These are phyloP conservation scores for Agriopis aurantiaria DNA, from an alignment of 2,888 invertebrate genomes.

Conservation along the genomic window DNA sequence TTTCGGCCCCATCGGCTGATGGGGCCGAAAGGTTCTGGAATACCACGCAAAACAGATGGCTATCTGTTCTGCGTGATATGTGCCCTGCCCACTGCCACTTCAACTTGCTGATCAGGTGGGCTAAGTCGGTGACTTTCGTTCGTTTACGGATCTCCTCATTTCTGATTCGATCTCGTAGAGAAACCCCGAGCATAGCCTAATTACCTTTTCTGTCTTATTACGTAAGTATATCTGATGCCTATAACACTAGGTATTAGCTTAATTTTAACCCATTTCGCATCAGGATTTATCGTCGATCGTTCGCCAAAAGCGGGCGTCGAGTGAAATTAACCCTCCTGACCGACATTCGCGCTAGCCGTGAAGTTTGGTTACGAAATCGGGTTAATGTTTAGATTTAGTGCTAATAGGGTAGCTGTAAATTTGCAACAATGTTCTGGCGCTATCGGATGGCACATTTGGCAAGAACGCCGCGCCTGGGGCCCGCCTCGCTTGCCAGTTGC, in stretches of 20 bases:
- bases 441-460: constrained; percentile 85
- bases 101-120: too few species aligned
- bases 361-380: constrained; percentile 83
- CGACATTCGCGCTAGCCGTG: constrained; percentile 75
- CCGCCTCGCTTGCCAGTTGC: constrained; percentile 73
- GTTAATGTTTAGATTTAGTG: constrained; percentile 87
- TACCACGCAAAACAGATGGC: too few species aligned
- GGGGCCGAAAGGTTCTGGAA: too few species aligned
- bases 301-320: constrained; percentile 61
- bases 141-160: too few species aligned
- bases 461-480: constrained; percentile 70
- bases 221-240: too few species aligned
- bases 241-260: constrained; percentile 6
- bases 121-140: too few species aligned
- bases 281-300: constrained; percentile 49
- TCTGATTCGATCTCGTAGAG: too few species aligned
- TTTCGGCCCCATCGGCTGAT: too few species aligned
- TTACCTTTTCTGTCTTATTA: too few species aligned
- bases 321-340: constrained; percentile 68
- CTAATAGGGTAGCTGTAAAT: constrained; percentile 85
- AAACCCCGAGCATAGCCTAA: too few species aligned
- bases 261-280: constrained; percentile 44
- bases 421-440: constrained; percentile 81
- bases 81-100: too few species aligned
- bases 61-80: too few species aligned